phyloP scores from a whole-genome alignment of 1,140 invertebrate genomes.

The Archivesica marissinica region DNA sequence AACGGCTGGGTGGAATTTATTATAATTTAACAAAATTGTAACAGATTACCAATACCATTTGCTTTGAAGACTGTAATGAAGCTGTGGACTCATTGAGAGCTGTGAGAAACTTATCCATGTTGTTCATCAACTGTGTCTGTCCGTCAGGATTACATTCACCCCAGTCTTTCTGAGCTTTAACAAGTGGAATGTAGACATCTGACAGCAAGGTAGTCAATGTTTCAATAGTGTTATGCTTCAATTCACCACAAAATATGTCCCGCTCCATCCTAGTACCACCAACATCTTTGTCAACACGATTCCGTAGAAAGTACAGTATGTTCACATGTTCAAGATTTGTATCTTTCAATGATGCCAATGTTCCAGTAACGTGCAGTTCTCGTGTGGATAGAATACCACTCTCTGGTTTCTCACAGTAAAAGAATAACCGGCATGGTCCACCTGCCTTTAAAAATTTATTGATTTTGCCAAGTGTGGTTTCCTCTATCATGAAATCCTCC shows the following conservation, averaged over 20 bases:
- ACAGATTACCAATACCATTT: slow-evolving; percentile 79
- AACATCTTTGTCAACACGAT: slow-evolving; percentile 80
- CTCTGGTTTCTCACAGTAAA: slow-evolving; percentile 81
- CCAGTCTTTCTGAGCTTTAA: slow-evolving; percentile 82
- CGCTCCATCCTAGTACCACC: slow-evolving; percentile 80
- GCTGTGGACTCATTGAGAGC: slow-evolving; percentile 80
- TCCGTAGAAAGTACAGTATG: slow-evolving; percentile 82
- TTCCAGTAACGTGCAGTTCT: slow-evolving; percentile 80
- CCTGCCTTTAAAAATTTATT: slow-evolving; percentile 81
- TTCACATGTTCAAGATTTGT: slow-evolving; percentile 78
- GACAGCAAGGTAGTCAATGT: slow-evolving; percentile 79
- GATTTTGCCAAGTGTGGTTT: slow-evolving; percentile 78
- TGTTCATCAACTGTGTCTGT: slow-evolving; percentile 77
- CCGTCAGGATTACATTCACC: slow-evolving; percentile 80
- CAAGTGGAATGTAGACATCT: slow-evolving; percentile 81
- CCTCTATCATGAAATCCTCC: slow-evolving; percentile 83
- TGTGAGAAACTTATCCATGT: slow-evolving; percentile 80
- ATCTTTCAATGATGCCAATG: slow-evolving; percentile 81
- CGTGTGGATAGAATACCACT: slow-evolving; percentile 70
- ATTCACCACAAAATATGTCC: slow-evolving; percentile 83
- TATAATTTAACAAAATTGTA: too few species aligned
- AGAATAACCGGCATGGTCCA: slow-evolving; percentile 82
- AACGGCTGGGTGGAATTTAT: too few species aligned
- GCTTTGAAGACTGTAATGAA: slow-evolving; percentile 78
- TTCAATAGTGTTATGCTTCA: slow-evolving; percentile 82